Evolutionary conservation across 2,888 invertebrate genomes (phyloP).

Genomic region (Cremastobaeus sp.): DNA sequence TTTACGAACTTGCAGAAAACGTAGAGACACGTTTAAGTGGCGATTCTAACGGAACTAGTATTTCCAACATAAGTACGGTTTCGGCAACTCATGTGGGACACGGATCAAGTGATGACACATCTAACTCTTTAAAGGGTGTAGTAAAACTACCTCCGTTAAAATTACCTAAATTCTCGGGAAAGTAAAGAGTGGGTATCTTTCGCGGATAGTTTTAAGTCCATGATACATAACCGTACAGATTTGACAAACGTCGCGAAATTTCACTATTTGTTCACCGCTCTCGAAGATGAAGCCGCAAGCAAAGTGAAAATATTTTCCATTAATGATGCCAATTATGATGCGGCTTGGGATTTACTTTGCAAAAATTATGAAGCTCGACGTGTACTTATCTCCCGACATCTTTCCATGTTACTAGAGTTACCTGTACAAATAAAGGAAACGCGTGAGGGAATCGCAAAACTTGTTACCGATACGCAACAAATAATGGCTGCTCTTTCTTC

Average conservation of each 20-base stretch:
- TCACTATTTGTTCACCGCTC: background rate
- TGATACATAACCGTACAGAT: background rate
- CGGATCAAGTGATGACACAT: too few species aligned
- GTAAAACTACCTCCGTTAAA: too few species aligned
- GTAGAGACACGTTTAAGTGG: too few species aligned
- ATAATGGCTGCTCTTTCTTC: too few species aligned
- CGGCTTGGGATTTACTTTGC: background rate
- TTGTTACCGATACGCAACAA: background rate
- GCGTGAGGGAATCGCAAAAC: background rate
- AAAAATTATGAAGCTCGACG: background rate
- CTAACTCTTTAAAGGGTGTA: too few species aligned
- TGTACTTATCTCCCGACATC: background rate
- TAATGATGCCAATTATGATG: background rate
- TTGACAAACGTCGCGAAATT: background rate
- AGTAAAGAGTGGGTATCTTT: slow-evolving; percentile 1
- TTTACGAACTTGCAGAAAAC: too few species aligned
- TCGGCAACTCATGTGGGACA: too few species aligned
- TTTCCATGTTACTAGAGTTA: background rate
- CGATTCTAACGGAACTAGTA: too few species aligned
- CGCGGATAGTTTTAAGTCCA: background rate
- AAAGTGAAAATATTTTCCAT: background rate
- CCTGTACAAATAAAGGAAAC: background rate
- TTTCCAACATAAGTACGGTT: too few species aligned
- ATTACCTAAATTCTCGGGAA: too few species aligned
- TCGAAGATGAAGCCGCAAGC: background rate